Evolutionary conservation across 2,113 vertebrate species (phyloP).

Genomic region (Campylomormyrus tamandua): DNA sequence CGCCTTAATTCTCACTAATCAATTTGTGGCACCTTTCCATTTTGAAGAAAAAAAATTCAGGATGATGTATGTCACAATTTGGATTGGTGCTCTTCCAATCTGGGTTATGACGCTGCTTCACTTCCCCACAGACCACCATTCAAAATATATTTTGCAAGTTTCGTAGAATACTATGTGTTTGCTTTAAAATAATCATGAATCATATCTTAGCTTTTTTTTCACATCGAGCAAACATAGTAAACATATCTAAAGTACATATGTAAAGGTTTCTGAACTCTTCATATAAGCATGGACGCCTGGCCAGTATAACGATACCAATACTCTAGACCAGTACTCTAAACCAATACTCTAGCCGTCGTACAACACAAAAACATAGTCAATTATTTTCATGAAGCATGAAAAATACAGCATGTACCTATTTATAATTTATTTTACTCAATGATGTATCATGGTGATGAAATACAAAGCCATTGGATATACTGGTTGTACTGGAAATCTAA

Average conservation of each 20-base stretch:
- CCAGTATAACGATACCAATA: not conserved
- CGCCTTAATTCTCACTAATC: not conserved
- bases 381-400: not conserved
- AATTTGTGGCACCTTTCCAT: not conserved
- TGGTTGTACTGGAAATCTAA: not conserved
- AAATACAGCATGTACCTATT: not conserved
- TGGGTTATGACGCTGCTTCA: not conserved
- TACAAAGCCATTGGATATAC: not conserved
- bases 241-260: not conserved
- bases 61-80: not conserved
- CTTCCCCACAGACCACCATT: not conserved
- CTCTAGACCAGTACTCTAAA: not conserved
- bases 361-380: not conserved
- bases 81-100: not conserved
- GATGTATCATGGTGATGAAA: not conserved
- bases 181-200: not conserved
- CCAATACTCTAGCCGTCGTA: not conserved
- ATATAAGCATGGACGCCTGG: not conserved
- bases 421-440: not conserved
- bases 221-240: not conserved
- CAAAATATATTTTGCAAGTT: not conserved
- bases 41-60: not conserved
- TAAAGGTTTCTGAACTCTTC: not conserved
- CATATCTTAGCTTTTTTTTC: not conserved
- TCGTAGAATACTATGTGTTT: not conserved